Percentiles rank a stretch among this genome's conserved stretches.
Evolutionary conservation across 2,888 invertebrate genomes (phyloP).

Genomic region (Rhimphoctona megacephalus): DNA sequence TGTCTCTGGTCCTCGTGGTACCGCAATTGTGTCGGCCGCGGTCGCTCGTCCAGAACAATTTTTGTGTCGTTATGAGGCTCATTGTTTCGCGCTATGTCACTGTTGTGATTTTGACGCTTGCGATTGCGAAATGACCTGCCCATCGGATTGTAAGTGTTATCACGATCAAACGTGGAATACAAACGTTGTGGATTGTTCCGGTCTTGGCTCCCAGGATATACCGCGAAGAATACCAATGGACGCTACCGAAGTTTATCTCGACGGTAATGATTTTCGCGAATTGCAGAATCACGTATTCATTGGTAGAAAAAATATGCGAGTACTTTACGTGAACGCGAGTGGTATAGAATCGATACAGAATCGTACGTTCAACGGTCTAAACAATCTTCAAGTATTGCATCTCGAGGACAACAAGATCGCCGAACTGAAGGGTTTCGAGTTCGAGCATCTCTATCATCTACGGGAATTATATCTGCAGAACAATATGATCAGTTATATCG

Average conservation of each 20-base stretch:
- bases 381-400: slow-evolving; percentile 92
- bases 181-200: slow-evolving; percentile 96
- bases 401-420: slow-evolving; percentile 94
- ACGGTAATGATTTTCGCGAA: slow-evolving; percentile 94
- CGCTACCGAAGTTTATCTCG: slow-evolving; percentile 96
- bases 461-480: slow-evolving; percentile 94
- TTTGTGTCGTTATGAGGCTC: slow-evolving; percentile 95
- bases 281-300: slow-evolving; percentile 95
- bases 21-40: slow-evolving; percentile 91
- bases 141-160: slow-evolving; percentile 96
- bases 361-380: slow-evolving; percentile 95
- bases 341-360: slow-evolving; percentile 94
- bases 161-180: slow-evolving; percentile 97
- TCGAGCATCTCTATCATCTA: slow-evolving; percentile 92
- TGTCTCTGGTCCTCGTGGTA: slow-evolving; percentile 93
- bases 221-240: slow-evolving; percentile 97
- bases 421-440: slow-evolving; percentile 93
- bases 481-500: slow-evolving; percentile 92
- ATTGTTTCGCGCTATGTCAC: slow-evolving; percentile 97
- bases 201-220: slow-evolving; percentile 91
- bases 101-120: slow-evolving; percentile 98
- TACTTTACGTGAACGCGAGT: slow-evolving; percentile 94
- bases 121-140: slow-evolving; percentile 98
- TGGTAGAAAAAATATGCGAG: slow-evolving; percentile 94
- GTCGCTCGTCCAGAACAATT: slow-evolving; percentile 93